A percentile compares a stretch with the other conserved stretches of the same genome.
phyloP scores from a whole-genome alignment of 92 coral and sea anemone species.

The Pocillopora meandrina region DNA sequence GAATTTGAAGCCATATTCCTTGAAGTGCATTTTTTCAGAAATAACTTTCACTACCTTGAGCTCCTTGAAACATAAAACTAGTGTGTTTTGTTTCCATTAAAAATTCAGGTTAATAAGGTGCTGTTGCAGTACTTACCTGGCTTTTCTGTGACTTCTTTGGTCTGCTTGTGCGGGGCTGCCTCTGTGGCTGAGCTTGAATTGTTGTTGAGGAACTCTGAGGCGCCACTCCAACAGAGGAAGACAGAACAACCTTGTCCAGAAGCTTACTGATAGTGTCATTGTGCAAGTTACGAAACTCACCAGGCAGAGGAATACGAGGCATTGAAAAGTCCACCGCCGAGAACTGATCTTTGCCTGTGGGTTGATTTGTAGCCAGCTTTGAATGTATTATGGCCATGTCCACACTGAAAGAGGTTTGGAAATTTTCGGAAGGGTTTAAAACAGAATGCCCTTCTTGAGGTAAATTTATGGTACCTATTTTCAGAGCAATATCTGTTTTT shows the following conservation, averaged over 20 bases:
- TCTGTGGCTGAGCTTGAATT: slow-evolving; percentile 63
- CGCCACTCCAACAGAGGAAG: slow-evolving; percentile 33
- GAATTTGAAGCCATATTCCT: no score
- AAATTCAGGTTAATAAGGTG: background rate
- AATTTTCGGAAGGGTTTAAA: background rate
- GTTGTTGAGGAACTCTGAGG: slow-evolving; percentile 37
- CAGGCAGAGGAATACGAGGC: slow-evolving; percentile 77
- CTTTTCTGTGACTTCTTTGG: slow-evolving; percentile 76
- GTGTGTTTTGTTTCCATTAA: background rate
- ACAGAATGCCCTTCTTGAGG: background rate
- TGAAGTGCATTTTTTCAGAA: no score
- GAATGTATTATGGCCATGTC: slow-evolving; percentile 89
- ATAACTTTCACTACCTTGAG: no score
- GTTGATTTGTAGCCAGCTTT: slow-evolving; percentile 69
- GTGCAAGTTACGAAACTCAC: slow-evolving; percentile 41
- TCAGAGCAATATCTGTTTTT: no score
- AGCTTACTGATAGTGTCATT: slow-evolving; percentile 70
- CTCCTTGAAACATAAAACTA: no score
- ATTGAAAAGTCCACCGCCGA: slow-evolving; percentile 47
- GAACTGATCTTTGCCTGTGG: slow-evolving; percentile 49
- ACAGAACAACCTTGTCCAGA: slow-evolving; percentile 61
- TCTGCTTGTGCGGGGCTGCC: slow-evolving; percentile 71
- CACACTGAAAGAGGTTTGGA: slow-evolving; percentile 45
- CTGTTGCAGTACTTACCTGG: slow-evolving; percentile 38
- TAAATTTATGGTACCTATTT: no score